Percentiles rank a stretch among this genome's conserved stretches.
Evolutionary conservation across 2,113 vertebrate genomes (phyloP).

Genomic region (Aplodontia rufa): DNA sequence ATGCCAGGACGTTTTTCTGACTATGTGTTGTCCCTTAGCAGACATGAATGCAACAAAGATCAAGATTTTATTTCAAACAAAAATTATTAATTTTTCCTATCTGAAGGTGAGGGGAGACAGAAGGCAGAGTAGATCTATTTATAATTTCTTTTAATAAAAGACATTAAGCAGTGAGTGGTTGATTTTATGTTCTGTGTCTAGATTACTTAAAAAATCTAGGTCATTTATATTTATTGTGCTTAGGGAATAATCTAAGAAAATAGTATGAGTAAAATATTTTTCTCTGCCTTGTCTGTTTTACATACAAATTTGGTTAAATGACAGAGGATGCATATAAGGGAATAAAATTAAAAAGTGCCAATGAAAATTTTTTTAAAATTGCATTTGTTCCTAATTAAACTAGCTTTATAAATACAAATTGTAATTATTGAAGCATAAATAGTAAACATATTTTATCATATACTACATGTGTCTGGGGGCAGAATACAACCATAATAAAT

Average conservation of each 20-base stretch:
- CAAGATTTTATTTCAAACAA: background rate
- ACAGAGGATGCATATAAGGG: background rate
- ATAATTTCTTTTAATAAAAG: background rate
- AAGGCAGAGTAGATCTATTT: conserved; percentile 1
- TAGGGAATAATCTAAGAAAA: conserved; percentile 23
- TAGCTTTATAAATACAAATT: conserved; percentile 8
- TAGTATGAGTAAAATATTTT: background rate
- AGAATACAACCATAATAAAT: background rate
- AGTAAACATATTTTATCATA: background rate
- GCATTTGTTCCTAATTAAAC: background rate
- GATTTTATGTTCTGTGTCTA: background rate
- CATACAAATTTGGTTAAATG: background rate
- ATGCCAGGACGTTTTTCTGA: background rate
- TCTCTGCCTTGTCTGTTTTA: background rate
- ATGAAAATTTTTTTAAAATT: background rate
- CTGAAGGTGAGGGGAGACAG: background rate
- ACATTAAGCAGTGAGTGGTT: background rate
- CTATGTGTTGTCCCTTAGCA: background rate
- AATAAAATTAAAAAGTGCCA: background rate
- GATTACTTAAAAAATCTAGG: background rate
- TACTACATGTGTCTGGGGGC: background rate
- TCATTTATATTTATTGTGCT: conserved; percentile 60
- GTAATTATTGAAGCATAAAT: background rate
- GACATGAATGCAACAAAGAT: background rate
- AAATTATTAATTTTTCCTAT: conserved; percentile 9